Evolutionary conservation across 2,113 vertebrate species (phyloP), one percentile per base, ranked within the genome.

Genomic region (Daphoenositta chrysoptera): DNA sequence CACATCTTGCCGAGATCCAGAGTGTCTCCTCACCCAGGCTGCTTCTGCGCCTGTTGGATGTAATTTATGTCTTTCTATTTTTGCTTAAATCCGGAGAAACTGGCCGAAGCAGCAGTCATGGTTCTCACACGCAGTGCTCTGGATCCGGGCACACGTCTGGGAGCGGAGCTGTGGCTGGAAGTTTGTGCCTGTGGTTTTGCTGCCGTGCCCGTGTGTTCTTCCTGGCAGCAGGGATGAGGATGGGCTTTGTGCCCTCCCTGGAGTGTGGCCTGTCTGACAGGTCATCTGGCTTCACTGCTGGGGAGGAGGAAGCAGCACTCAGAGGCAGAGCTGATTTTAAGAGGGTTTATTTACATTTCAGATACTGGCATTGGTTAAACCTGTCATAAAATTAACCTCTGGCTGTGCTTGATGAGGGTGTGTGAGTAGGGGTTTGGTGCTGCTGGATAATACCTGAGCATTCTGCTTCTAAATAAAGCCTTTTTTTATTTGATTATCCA

Each of bases 191-290:
- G 24, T 3, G 2, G 6, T 3, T 68, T 5, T 31, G 76, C 63
- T 13, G 77, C 89, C 6, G 76, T 40, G 19, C 24, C 53, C 5
- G 0, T 1, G 61, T 8, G 57, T 6, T 19, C 7, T 0, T 13
- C 10, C 65, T 2, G 15, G 40, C 64, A 8, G 54, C 4, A 2
- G 3, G 53, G 65, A 1, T 0, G 33, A 0, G 15, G 24, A 6
- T 1, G 42, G 60, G 88, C 50, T 66, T 14, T 2, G 1, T 15
- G 3, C 31, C 33, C 66, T 48, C 45, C 35, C 58, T 2, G 54
- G 7, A 28, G 30, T 2, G 4, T 4, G 79, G 58, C 76, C 45
- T 23, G 11, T 20, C 51, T 45, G 45, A 7, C 9, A 0, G 20
- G 18, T 35, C 64, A 3, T 5, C 68, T 37, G 89, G 17, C 83